Evolutionary conservation across 2,797 vertebrate species (phyloP).

Genomic region (Amazona finschi): DNA sequence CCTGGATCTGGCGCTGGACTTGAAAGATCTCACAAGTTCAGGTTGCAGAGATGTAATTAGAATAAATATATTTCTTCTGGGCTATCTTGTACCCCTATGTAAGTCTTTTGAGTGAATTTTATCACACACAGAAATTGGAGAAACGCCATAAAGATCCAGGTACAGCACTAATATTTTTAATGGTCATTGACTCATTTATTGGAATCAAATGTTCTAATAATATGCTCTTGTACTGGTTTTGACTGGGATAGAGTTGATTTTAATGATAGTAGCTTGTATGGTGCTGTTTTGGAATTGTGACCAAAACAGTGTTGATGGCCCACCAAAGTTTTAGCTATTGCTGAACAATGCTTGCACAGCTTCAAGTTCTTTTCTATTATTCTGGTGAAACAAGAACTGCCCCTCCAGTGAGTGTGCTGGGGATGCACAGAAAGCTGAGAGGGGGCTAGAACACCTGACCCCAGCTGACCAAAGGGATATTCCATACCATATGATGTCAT

Average conservation of each 20-base stretch:
- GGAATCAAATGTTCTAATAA: background rate
- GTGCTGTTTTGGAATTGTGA: background rate
- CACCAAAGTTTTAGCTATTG: background rate
- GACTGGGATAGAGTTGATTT: background rate
- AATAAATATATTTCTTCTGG: background rate
- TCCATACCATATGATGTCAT: background rate
- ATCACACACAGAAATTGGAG: background rate
- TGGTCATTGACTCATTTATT: background rate
- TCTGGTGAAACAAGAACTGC: background rate
- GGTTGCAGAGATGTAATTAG: background rate
- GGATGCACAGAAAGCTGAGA: background rate
- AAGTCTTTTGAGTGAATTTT: background rate
- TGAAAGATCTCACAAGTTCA: background rate
- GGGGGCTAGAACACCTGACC: background rate
- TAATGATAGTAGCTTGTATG: background rate
- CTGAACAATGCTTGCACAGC: background rate
- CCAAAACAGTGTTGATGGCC: background rate
- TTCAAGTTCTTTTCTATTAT: background rate
- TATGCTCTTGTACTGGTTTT: background rate
- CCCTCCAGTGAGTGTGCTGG: fast-evolving
- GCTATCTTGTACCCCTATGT: background rate
- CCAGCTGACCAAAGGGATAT: background rate
- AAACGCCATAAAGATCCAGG: background rate
- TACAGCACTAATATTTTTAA: background rate
- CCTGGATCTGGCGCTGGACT: background rate